These are phyloP conservation scores for Drosophila mettleri DNA, from an alignment of 2,888 invertebrate species.

Conservation along the genomic window DNA sequence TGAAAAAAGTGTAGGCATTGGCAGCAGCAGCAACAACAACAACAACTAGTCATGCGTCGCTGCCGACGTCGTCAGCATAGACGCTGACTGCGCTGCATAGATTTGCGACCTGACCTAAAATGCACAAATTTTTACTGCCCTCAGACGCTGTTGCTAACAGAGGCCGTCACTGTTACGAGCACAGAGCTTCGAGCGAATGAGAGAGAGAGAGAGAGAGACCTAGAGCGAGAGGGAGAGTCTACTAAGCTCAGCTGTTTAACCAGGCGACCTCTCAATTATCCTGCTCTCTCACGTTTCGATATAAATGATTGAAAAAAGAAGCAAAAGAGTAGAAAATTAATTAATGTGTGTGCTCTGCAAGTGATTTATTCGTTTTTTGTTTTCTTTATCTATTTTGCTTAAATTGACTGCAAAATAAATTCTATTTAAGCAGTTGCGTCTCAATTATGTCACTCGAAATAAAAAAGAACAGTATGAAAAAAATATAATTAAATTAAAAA, in stretches of 20 bases:
- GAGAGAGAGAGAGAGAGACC: background rate
- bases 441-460: background rate
- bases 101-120: slow-evolving; percentile 85
- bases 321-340: slow-evolving; percentile 20
- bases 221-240: background rate
- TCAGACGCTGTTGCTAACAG: slow-evolving; percentile 55
- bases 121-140: slow-evolving; percentile 74
- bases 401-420: slow-evolving; percentile 2
- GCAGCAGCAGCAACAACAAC: slow-evolving; percentile 15
- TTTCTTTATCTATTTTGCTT: background rate
- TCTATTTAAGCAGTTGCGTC: slow-evolving; percentile 13
- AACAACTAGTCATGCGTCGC: slow-evolving; percentile 71
- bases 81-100: slow-evolving; percentile 67
- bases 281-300: slow-evolving; percentile 1
- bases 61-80: slow-evolving; percentile 44
- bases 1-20: slow-evolving; percentile 20
- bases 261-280: slow-evolving; percentile 17
- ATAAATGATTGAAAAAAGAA: background rate
- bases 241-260: slow-evolving; percentile 40
- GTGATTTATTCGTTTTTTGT: slow-evolving; percentile 5
- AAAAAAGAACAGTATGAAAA: background rate
- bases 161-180: slow-evolving; percentile 50
- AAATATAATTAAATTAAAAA: background rate
- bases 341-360: slow-evolving; percentile 10
- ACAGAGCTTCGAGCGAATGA: background rate